These are phyloP conservation scores for Seira sanloemensis DNA, from an alignment of 2,888 invertebrate genomes.

Conservation along the genomic window DNA sequence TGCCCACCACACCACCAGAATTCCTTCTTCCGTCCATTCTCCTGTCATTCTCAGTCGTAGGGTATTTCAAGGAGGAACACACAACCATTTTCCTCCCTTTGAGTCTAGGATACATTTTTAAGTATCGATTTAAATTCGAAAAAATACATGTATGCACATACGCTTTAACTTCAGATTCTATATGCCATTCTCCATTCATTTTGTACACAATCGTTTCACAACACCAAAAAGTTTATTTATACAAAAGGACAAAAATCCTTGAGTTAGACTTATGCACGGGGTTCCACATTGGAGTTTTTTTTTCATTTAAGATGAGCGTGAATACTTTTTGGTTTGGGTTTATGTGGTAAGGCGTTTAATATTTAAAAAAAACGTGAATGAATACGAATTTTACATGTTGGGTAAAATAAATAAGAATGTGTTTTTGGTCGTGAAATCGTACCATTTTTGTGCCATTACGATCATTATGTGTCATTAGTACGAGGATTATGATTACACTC, in stretches of 20 bases:
- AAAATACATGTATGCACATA: no score
- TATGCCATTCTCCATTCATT: neutral
- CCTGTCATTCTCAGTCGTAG: constrained; percentile 14
- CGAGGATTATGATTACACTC: constrained; percentile 1
- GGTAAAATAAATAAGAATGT: neutral
- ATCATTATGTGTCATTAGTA: constrained; percentile 6
- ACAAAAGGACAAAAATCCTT: no score
- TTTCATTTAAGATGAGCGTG: neutral
- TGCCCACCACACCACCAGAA: neutral
- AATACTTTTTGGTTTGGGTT: neutral
- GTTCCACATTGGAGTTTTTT: no score
- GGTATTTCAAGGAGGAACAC: neutral
- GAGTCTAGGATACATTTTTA: neutral
- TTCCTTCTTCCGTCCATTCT: constrained; percentile 11
- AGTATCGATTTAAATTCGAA: neutral
- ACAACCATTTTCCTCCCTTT: neutral
- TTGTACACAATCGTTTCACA: no score
- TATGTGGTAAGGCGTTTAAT: neutral
- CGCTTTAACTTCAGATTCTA: no score
- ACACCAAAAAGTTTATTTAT: no score
- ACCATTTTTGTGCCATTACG: constrained; percentile 10
- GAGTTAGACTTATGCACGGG: neutral
- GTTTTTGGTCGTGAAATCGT: constrained; percentile 19
- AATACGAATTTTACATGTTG: no score
- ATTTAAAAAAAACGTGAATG: no score